Conservation (phyloP, 1,140 invertebrate species). For the Bombus picipes region DNA sequence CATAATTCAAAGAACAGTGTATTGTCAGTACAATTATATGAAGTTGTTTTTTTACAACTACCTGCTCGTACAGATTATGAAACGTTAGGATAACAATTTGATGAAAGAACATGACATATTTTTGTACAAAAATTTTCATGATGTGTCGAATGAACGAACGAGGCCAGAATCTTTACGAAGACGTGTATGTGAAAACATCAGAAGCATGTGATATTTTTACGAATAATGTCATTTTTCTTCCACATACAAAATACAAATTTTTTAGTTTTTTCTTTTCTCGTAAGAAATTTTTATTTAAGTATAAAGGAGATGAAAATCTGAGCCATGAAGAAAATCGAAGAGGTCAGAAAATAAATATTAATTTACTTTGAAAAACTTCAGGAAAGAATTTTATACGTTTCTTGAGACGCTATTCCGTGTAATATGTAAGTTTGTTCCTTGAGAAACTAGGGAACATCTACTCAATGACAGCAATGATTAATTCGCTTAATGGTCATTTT, state of each 20-base stretch:
- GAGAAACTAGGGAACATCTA: not conserved
- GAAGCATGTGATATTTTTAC: constrained; percentile 30
- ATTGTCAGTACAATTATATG: not conserved
- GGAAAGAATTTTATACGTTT: not conserved
- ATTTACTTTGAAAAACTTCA: not conserved
- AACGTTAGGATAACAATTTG: constrained; percentile 8
- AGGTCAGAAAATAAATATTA: not conserved
- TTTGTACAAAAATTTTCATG: constrained; percentile 40
- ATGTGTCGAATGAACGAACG: not conserved
- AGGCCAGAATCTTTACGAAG: not conserved
- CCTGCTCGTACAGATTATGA: not conserved
- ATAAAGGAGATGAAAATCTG: not conserved
- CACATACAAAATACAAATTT: not conserved
- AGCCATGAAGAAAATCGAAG: not conserved
- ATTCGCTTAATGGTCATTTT: not conserved
- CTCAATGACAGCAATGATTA: constrained; percentile 2
- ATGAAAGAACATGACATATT: constrained; percentile 33
- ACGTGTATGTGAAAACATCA: not conserved
- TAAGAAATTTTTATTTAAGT: not conserved
- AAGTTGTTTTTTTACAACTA: constrained; percentile 17
- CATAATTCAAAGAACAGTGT: constrained; percentile 1
- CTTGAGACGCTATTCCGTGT: too few species aligned
- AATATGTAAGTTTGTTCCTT: too few species aligned
- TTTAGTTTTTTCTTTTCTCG: not conserved
- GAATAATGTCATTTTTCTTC: not conserved